Evolutionary conservation across 30 jellyfish, hydroid and myxozoan species (phyloP), one percentile per base, ranked within the genome.

Genomic region (Mastigias papua): DNA sequence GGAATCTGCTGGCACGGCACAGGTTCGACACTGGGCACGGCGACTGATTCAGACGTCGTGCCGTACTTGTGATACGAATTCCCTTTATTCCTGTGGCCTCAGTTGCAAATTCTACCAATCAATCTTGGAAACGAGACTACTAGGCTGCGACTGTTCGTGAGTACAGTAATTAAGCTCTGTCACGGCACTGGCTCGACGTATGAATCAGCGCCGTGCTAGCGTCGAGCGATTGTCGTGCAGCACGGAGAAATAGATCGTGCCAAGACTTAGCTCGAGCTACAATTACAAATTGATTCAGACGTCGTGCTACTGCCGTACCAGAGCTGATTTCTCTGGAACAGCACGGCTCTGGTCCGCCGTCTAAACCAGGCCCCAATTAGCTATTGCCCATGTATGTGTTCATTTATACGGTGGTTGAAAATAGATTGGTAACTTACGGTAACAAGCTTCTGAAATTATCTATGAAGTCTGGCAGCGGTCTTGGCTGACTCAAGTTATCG

Each of bases 391-490:
- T n/a, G n/a, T n/a, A n/a, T n/a, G n/a, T n/a, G n/a, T n/a, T n/a
- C n/a, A n/a, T n/a, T n/a, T n/a, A n/a, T n/a, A n/a, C n/a, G n/a
- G n/a, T n/a, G n/a, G n/a, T n/a, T n/a, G n/a, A n/a, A 42, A 42
- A 34, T 16, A 35, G 8, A n/a, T 10, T 7, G 22, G 17, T 0
- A 22, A 84, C 98, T 73, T 82, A 95, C 99, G 37, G 86, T 25
- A 86, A 19, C 16, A 33, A 1, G 3, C 62, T 58, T 61, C 98
- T 77, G 84, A 95, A 89, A 46, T 77, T 85, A 48, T 87, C 99
- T 1, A 95, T 0, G 48, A 72, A 33, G 29, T 37, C 21, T 16
- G 98, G 97, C 63, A 88, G 80, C 1, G 99, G 98, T 60, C 99
- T 61, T 20, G 96, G 90, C 4, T 89, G 22, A 74, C 51, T 69